Evolutionary conservation across 2,888 invertebrate species (phyloP).

Genomic region (Fissipunctia ypsillon): DNA sequence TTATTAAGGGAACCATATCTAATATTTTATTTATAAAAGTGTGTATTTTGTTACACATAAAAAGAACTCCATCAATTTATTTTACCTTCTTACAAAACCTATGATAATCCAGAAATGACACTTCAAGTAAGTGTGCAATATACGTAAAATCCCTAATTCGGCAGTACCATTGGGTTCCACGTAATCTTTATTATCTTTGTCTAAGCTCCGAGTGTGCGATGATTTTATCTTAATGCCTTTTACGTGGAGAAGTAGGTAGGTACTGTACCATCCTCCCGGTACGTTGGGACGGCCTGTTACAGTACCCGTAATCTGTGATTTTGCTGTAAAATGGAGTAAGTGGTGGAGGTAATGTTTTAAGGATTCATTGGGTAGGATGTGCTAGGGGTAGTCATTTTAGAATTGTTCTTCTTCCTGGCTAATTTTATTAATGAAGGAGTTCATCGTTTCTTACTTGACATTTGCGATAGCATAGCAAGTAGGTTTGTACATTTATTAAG

Average conservation of each 20-base stretch:
- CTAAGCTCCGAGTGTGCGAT: constrained; percentile 36
- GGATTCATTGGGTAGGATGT: constrained; percentile 30
- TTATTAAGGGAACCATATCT: no score
- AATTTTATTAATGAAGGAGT: not conserved
- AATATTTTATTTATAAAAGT: not conserved
- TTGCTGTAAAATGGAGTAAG: constrained; percentile 29
- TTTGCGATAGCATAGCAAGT: no score
- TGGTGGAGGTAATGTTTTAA: constrained; percentile 11
- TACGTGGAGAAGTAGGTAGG: constrained; percentile 13
- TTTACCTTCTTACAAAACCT: constrained; percentile 19
- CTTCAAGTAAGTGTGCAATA: constrained; percentile 53
- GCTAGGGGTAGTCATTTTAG: constrained; percentile 13
- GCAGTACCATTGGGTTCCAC: constrained; percentile 54
- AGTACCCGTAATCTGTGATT: constrained; percentile 26
- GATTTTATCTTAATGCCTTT: constrained; percentile 52
- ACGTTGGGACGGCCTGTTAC: no score
- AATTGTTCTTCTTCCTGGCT: not conserved
- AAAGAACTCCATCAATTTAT: not conserved
- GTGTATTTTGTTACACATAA: not conserved
- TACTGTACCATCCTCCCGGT: no score
- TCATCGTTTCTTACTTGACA: not conserved
- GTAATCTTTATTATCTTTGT: constrained; percentile 61
- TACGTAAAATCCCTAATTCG: constrained; percentile 68
- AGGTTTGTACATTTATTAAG: no score
- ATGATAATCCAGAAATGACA: constrained; percentile 61